These are phyloP conservation scores for Epinephelus awoara DNA, from an alignment of 2,797 vertebrate species.

Conservation along the genomic window DNA sequence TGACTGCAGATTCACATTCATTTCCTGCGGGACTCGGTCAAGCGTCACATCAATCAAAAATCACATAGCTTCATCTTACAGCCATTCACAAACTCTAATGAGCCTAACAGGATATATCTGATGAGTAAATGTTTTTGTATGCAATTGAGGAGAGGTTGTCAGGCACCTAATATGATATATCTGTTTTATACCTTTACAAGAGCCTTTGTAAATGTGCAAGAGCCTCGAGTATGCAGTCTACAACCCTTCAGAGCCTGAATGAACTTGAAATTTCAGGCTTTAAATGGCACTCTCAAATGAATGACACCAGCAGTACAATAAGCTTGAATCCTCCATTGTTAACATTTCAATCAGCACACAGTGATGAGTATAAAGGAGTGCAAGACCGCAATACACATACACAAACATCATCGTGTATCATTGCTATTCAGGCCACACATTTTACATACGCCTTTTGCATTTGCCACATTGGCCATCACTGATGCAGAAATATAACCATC, in stretches of 20 bases:
- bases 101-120: conserved; percentile 42
- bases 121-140: conserved; percentile 47
- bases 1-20: conserved; percentile 61
- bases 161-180: conserved; percentile 24
- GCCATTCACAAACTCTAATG: conserved; percentile 47
- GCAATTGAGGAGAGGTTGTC: neutral
- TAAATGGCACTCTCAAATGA: conserved; percentile 1
- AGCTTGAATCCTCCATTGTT: conserved; percentile 17
- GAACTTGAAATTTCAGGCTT: neutral
- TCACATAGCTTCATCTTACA: conserved; percentile 52
- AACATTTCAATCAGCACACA: neutral
- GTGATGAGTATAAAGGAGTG: neutral
- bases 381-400: neutral
- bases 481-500: neutral
- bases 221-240: neutral
- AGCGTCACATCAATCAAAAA: conserved; percentile 65
- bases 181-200: conserved; percentile 8
- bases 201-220: neutral
- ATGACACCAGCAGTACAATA: conserved; percentile 1
- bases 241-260: neutral
- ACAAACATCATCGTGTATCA: neutral
- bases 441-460: neutral
- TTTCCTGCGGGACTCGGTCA: conserved; percentile 70
- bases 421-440: neutral
- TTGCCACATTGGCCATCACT: neutral